Percentiles rank a stretch among this genome's conserved stretches.
Conservation (phyloP, 2,797 vertebrate genomes). For the Xenops minutus region DNA sequence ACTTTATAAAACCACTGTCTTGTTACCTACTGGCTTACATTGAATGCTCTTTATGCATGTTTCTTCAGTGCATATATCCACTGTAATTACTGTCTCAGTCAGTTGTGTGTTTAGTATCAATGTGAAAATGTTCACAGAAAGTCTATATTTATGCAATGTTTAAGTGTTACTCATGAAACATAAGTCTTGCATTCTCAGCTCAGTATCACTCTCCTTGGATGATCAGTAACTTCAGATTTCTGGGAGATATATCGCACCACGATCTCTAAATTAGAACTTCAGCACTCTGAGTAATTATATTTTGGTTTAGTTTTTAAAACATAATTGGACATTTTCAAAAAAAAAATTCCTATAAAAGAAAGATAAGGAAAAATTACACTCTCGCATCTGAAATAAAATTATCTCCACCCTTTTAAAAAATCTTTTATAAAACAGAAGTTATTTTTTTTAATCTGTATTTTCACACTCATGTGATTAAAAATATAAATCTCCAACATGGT, state of each 20-base stretch:
- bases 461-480: background rate
- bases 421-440: background rate
- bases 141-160: background rate
- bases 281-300: background rate
- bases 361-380: background rate
- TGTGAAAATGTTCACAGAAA: background rate
- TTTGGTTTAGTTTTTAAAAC: background rate
- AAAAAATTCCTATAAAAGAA: background rate
- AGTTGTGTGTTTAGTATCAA: rapidly evolving
- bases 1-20: background rate
- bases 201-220: background rate
- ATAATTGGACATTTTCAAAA: background rate
- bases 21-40: background rate
- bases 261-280: background rate
- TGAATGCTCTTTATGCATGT: background rate
- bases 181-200: background rate
- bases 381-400: background rate
- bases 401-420: background rate
- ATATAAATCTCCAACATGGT: background rate
- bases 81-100: background rate
- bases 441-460: background rate
- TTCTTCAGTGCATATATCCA: background rate
- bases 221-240: background rate
- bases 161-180: background rate
- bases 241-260: background rate